Evolutionary conservation across 2,888 invertebrate genomes (phyloP).

Genomic region (Tiliacea aurago): DNA sequence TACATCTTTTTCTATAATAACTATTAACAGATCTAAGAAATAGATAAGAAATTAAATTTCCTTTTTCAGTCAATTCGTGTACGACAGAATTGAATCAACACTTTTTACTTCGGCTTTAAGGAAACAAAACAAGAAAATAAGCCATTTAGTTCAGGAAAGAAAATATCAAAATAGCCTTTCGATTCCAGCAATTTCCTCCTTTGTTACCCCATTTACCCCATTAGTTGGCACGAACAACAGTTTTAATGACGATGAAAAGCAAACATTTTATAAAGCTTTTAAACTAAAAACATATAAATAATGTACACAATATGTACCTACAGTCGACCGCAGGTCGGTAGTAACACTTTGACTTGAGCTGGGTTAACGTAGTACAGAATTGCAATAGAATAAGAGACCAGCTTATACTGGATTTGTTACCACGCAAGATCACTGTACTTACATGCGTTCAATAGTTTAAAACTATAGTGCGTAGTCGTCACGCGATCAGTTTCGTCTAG

Average conservation of each 20-base stretch:
- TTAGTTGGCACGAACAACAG: background rate
- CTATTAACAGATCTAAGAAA: too few relatives aligned
- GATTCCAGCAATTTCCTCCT: too few relatives aligned
- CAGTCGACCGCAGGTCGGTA: too few relatives aligned
- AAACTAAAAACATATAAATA: conserved; percentile 14
- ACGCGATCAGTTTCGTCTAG: conserved; percentile 50
- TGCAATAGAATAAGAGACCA: too few relatives aligned
- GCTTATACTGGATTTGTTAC: too few relatives aligned
- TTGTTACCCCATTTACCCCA: background rate
- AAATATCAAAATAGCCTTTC: too few relatives aligned
- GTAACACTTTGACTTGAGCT: too few relatives aligned
- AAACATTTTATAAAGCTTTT: conserved; percentile 5
- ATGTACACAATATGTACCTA: background rate
- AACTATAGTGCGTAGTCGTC: conserved; percentile 29
- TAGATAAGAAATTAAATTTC: too few relatives aligned
- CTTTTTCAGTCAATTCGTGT: background rate
- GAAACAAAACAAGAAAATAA: background rate
- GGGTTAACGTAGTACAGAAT: too few relatives aligned
- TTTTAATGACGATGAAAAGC: background rate
- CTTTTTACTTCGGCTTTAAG: background rate
- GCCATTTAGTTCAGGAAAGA: too few relatives aligned
- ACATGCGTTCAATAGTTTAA: background rate
- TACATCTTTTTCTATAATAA: too few relatives aligned
- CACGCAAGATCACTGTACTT: too few relatives aligned
- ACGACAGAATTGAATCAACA: background rate